A percentile compares a stretch with the other conserved stretches of the same genome.
phyloP scores from a whole-genome alignment of 2,888 invertebrate species.

The Philopedon plagiatum region DNA sequence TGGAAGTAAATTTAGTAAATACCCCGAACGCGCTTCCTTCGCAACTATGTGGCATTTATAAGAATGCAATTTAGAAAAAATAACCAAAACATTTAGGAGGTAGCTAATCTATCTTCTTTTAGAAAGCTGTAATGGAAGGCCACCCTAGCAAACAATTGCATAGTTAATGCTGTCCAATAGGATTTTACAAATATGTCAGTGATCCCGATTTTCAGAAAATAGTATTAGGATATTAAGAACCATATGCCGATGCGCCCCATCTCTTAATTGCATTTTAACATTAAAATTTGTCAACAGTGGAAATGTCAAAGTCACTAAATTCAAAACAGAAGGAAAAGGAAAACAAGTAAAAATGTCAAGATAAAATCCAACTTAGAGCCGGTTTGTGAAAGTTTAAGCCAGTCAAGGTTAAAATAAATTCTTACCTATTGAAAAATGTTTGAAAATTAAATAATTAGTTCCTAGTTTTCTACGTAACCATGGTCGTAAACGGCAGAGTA shows the following conservation, averaged over 20 bases:
- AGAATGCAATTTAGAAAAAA: no score
- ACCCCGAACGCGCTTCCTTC: no score
- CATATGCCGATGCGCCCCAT: not conserved
- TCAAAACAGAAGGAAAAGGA: not conserved
- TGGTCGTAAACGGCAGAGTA: constrained; percentile 30
- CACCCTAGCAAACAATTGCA: no score
- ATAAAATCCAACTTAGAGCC: constrained; percentile 20
- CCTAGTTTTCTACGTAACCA: constrained; percentile 24
- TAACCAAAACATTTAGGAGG: no score
- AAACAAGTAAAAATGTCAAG: constrained; percentile 22
- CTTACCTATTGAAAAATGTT: constrained; percentile 11
- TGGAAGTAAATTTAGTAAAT: no score
- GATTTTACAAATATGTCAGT: no score
- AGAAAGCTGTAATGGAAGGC: no score
- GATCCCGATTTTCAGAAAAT: not conserved
- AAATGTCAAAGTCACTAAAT: constrained; percentile 20
- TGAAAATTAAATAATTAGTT: constrained; percentile 22
- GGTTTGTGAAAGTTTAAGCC: constrained; percentile 36
- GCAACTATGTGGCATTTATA: no score
- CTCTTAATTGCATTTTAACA: not conserved
- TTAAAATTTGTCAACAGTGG: not conserved
- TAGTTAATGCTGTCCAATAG: no score
- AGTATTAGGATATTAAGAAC: not conserved
- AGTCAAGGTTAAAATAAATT: constrained; percentile 37
- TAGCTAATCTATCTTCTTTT: no score